A percentile compares a stretch with the other conserved stretches of the same genome.
Evolutionary conservation across 2,888 invertebrate genomes (phyloP).

Genomic region (Noctua pronuba): DNA sequence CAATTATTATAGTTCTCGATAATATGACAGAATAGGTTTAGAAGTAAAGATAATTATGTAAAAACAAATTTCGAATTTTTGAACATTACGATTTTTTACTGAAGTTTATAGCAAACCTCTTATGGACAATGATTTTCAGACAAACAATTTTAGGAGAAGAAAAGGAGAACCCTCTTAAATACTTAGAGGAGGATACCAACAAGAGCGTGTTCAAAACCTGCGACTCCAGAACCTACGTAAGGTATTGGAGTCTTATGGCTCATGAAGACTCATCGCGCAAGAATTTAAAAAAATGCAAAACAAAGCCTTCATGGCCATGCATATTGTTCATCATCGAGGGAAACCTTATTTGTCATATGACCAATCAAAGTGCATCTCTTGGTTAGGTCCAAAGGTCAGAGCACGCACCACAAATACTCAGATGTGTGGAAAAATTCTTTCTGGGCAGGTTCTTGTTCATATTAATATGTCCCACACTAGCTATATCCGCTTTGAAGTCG

Average conservation of each 20-base stretch:
- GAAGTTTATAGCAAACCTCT: too few relatives aligned
- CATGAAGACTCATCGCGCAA: not conserved
- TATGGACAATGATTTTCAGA: too few relatives aligned
- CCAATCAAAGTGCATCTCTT: not conserved
- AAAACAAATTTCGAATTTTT: too few relatives aligned
- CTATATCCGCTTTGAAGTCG: slow-evolving; percentile 34
- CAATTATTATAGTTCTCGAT: too few relatives aligned
- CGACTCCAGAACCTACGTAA: too few relatives aligned
- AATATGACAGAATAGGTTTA: too few relatives aligned
- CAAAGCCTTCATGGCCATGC: not conserved
- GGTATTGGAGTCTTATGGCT: not conserved
- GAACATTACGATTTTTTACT: too few relatives aligned
- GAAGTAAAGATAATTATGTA: too few relatives aligned
- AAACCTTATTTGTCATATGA: slow-evolving; percentile 9
- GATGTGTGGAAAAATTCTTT: slow-evolving; percentile 1
- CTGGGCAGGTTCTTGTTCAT: slow-evolving; percentile 16
- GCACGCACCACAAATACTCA: not conserved
- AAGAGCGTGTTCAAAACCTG: not conserved
- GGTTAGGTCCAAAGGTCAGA: not conserved
- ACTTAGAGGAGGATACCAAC: not conserved
- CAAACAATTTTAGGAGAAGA: too few relatives aligned
- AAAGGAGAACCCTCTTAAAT: too few relatives aligned
- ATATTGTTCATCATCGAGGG: not conserved
- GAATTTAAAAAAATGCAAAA: not conserved
- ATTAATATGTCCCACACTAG: slow-evolving; percentile 39